A percentile compares a stretch with the other conserved stretches of the same genome.
These are phyloP conservation scores for Ictalurus punctatus DNA, from an alignment of 2,113 vertebrate species.

Conservation along the genomic window DNA sequence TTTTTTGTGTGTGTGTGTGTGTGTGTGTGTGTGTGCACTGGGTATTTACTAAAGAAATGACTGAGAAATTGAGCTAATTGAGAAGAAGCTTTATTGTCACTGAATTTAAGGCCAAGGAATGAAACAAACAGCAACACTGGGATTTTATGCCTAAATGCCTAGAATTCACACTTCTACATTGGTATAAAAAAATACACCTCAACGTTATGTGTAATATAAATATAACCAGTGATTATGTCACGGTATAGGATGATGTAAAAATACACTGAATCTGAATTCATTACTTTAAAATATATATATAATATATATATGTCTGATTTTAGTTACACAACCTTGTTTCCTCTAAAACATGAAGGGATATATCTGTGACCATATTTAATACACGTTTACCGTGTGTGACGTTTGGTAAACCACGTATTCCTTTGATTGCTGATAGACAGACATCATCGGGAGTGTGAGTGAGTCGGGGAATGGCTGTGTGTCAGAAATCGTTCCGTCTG, in stretches of 20 bases:
- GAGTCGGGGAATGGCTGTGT: constrained; percentile 28
- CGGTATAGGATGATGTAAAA: not conserved
- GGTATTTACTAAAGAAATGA: constrained; percentile 34
- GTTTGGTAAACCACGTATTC: not conserved
- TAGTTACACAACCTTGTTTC: not conserved
- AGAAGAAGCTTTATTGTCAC: constrained; percentile 17
- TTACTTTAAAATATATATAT: not conserved
- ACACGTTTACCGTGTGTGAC: too few species aligned
- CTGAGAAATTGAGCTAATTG: constrained; percentile 39
- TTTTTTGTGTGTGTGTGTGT: not conserved
- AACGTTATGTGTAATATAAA: not conserved
- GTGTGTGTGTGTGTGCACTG: too few species aligned
- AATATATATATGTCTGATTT: too few species aligned
- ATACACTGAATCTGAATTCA: not conserved
- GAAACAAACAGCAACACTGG: too few species aligned
- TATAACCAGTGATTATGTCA: not conserved
- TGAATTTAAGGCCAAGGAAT: not conserved
- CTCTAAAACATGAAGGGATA: not conserved
- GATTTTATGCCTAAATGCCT: not conserved
- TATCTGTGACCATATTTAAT: not conserved
- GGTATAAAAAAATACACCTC: not conserved
- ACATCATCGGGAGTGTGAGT: constrained; percentile 15
- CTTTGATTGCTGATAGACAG: constrained; percentile 5
- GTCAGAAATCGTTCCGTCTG: constrained; percentile 23
- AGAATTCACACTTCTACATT: not conserved